phyloP scores from a whole-genome alignment of 2,888 invertebrate species.

The Ophraella communa region DNA sequence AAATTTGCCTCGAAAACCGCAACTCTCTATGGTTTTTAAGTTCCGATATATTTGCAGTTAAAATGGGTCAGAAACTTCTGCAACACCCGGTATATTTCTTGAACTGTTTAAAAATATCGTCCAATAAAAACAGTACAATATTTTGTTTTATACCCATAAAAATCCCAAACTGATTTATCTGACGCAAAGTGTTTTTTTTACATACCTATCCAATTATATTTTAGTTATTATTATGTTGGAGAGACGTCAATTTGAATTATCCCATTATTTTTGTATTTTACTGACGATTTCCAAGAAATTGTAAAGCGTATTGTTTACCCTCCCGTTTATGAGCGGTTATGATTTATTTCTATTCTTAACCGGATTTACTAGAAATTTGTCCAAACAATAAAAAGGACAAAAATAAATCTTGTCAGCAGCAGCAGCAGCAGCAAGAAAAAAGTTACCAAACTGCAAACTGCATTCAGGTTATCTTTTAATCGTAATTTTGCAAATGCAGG shows the following conservation, averaged over 20 bases:
- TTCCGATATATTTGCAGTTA: too few relatives aligned
- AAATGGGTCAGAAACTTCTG: too few relatives aligned
- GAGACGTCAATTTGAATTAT: neutral
- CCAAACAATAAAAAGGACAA: slow-evolving; percentile 23
- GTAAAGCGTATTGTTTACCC: neutral
- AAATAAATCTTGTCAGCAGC: slow-evolving; percentile 11
- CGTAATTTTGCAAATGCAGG: neutral
- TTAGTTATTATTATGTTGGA: too few relatives aligned
- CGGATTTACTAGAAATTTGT: slow-evolving; percentile 17
- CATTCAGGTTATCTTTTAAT: neutral
- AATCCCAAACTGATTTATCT: too few relatives aligned
- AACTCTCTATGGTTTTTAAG: too few relatives aligned
- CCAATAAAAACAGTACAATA: too few relatives aligned
- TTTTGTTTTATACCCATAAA: too few relatives aligned
- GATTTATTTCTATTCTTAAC: slow-evolving; percentile 29
- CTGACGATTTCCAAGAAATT: neutral
- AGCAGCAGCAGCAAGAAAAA: neutral
- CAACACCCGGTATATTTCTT: too few relatives aligned
- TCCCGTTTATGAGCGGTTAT: neutral
- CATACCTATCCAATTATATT: too few relatives aligned
- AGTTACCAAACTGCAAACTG: neutral
- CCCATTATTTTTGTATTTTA: neutral
- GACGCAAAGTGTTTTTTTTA: too few relatives aligned
- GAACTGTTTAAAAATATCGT: too few relatives aligned
- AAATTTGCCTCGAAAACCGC: too few relatives aligned